Percentiles rank a stretch among this genome's conserved stretches.
phyloP scores from a whole-genome alignment of 2,888 invertebrate species.

The Drosophila subsilvestris region DNA sequence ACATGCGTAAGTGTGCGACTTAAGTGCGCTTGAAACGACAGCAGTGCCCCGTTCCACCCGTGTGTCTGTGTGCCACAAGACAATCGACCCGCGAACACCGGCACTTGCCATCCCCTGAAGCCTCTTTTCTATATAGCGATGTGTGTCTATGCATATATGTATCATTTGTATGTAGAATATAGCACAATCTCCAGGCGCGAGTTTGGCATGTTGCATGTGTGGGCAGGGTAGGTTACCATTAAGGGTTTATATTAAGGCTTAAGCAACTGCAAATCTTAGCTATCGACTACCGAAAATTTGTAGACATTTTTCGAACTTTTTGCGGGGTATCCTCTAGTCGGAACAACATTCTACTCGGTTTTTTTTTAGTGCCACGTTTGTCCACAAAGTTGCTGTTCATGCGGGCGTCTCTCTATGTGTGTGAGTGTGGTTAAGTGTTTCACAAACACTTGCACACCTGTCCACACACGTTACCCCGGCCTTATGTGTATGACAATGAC shows the following conservation, averaged over 20 bases:
- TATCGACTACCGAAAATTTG: too few species aligned
- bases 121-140: background rate
- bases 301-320: background rate
- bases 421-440: constrained; percentile 38
- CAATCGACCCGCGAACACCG: constrained; percentile 46
- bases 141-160: constrained; percentile 18
- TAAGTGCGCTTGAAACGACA: constrained; percentile 57
- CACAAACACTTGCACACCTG: constrained; percentile 28
- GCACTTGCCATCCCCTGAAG: background rate
- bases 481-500: constrained; percentile 60
- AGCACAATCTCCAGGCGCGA: background rate
- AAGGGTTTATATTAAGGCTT: too few species aligned
- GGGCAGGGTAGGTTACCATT: background rate
- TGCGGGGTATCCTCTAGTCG: background rate
- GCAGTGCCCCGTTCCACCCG: background rate
- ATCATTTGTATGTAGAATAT: constrained; percentile 28
- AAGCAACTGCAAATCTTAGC: too few species aligned
- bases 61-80: constrained; percentile 38
- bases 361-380: constrained; percentile 52
- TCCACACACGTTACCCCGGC: constrained; percentile 27
- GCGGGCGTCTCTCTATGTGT: background rate
- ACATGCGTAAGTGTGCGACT: constrained; percentile 37
- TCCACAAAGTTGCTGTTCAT: constrained; percentile 41
- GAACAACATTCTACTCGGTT: background rate
- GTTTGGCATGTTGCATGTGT: too few species aligned